Evolutionary conservation across 2,113 vertebrate species (phyloP).

Genomic region (human (Homo sapiens)): DNA sequence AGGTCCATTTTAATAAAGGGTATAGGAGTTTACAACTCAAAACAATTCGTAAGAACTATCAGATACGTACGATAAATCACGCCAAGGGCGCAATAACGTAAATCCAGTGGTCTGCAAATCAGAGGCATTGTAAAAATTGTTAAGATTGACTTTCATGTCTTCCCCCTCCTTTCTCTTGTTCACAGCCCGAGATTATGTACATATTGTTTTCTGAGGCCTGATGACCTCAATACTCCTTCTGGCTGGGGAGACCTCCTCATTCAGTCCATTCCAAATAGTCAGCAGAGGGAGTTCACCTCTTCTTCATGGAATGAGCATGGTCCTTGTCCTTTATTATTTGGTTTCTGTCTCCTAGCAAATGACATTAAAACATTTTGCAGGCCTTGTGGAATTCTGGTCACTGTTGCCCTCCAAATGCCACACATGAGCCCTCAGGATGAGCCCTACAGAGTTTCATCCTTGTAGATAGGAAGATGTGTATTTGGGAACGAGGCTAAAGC

Average conservation of each 20-base stretch:
- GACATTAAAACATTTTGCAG: not conserved
- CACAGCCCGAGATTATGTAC: not conserved
- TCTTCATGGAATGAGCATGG: constrained; percentile 5
- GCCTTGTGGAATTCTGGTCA: not conserved
- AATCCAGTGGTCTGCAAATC: constrained; percentile 57
- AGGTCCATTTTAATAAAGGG: constrained; percentile 84
- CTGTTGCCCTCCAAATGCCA: not conserved
- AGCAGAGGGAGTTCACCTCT: constrained; percentile 33
- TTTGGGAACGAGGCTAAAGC: constrained; percentile 15
- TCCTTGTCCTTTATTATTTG: constrained; percentile 50
- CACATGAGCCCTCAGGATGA: not conserved
- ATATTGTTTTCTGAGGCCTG: constrained; percentile 5
- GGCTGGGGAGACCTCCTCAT: not conserved
- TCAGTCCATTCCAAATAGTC: constrained; percentile 45
- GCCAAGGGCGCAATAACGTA: constrained; percentile 64
- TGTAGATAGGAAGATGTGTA: not conserved
- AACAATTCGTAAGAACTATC: constrained; percentile 77
- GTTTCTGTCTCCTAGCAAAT: constrained; percentile 46
- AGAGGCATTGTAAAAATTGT: constrained; percentile 61
- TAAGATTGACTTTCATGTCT: not conserved
- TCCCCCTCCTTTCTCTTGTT: constrained; percentile 25
- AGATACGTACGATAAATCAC: constrained; percentile 65
- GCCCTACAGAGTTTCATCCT: not conserved
- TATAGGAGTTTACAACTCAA: constrained; percentile 80
- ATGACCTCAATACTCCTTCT: constrained; percentile 25